phyloP scores from a whole-genome alignment of 1,140 invertebrate species.

The Drosophila erecta region DNA sequence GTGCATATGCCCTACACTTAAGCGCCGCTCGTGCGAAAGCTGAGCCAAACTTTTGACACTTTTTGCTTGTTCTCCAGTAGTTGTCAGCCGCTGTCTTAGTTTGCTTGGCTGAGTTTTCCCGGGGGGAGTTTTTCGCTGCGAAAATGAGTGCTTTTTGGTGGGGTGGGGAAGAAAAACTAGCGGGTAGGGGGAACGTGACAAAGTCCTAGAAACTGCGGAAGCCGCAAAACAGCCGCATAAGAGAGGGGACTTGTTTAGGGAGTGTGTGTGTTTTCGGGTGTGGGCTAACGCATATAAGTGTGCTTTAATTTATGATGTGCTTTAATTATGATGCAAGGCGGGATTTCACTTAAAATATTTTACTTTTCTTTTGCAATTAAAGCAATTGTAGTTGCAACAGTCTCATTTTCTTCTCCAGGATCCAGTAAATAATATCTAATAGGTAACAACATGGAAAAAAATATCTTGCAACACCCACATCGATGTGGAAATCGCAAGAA shows the following conservation, averaged over 20 bases:
- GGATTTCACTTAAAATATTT: no score
- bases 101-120: slow-evolving; percentile 13
- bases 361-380: no score
- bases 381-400: not conserved
- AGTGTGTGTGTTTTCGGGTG: slow-evolving; percentile 2
- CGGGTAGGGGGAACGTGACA: slow-evolving; percentile 47
- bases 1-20: slow-evolving; percentile 33
- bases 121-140: slow-evolving; percentile 15
- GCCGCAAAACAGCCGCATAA: slow-evolving; percentile 21
- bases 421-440: slow-evolving; percentile 14
- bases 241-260: slow-evolving; percentile 9
- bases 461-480: slow-evolving; percentile 9
- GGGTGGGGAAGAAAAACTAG: slow-evolving; percentile 17
- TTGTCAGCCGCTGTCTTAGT: slow-evolving; percentile 22
- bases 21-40: slow-evolving; percentile 64
- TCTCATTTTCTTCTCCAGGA: not conserved
- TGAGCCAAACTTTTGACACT: slow-evolving; percentile 77
- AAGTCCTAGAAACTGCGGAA: slow-evolving; percentile 48
- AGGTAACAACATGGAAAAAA: not conserved
- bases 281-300: slow-evolving; percentile 47
- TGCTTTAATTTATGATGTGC: slow-evolving; percentile 45
- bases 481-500: slow-evolving; percentile 6
- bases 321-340: no score
- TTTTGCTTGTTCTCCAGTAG: slow-evolving; percentile 11
- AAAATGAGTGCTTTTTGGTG: not conserved